Percentiles rank a stretch among this genome's conserved stretches.
Evolutionary conservation across 2,888 invertebrate species (phyloP).

Genomic region (Amorpha juglandis): DNA sequence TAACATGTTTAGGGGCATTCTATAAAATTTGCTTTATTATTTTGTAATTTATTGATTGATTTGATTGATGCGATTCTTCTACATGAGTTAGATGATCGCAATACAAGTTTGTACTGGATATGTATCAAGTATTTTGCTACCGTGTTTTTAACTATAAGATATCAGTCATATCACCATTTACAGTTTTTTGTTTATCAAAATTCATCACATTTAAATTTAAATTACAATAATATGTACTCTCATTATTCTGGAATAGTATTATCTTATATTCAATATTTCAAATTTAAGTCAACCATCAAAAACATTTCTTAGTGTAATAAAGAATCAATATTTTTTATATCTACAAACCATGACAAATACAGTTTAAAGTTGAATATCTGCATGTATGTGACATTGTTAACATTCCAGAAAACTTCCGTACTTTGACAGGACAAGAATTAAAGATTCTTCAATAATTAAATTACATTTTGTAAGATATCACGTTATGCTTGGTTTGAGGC

Average conservation of each 20-base stretch:
- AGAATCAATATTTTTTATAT: background rate
- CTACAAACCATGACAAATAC: slow-evolving; percentile 1
- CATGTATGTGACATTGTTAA: background rate
- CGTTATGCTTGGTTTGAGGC: background rate
- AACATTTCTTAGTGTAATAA: background rate
- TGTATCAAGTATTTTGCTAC: slow-evolving; percentile 1
- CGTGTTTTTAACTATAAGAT: slow-evolving; percentile 9
- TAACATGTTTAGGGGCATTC: background rate
- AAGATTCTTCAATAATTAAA: background rate
- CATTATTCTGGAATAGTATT: slow-evolving; percentile 2
- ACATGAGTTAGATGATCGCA: background rate
- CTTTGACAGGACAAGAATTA: background rate
- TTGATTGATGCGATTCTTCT: too few relatives aligned
- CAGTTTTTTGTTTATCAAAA: background rate
- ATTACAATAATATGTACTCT: background rate
- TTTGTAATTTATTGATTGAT: slow-evolving; percentile 20
- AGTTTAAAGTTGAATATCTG: background rate
- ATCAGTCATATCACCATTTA: slow-evolving; percentile 6
- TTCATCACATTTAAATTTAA: slow-evolving; percentile 5
- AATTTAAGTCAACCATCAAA: background rate
- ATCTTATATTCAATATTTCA: background rate
- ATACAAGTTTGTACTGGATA: slow-evolving; percentile 5
- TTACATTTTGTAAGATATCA: background rate
- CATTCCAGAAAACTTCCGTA: slow-evolving; percentile 6
- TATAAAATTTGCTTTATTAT: background rate